phyloP scores from a whole-genome alignment of 2,888 invertebrate genomes.

The Cephus runcator region DNA sequence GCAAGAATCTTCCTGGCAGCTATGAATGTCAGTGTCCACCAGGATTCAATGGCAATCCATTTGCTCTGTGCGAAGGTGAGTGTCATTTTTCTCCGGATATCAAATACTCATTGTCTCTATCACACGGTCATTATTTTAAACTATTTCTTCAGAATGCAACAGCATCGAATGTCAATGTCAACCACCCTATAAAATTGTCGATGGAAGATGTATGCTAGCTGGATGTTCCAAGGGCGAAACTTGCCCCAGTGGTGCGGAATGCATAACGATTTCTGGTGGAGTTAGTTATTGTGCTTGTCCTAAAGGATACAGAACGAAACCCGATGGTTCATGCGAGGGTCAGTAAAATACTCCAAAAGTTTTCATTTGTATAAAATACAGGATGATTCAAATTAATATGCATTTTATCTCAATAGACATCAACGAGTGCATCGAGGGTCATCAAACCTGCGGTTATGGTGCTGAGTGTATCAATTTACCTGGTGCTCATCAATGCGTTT shows the following conservation, averaged over 20 bases:
- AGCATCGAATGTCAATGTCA: constrained; percentile 88
- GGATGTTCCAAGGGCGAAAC: constrained; percentile 84
- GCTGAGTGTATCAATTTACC: constrained; percentile 85
- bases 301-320: constrained; percentile 80
- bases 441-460: constrained; percentile 84
- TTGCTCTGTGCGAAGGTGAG: constrained; percentile 80
- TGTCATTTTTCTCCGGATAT: not conserved
- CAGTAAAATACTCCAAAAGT: constrained; percentile 11
- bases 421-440: constrained; percentile 83
- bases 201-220: constrained; percentile 85
- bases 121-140: not conserved
- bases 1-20: constrained; percentile 92
- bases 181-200: constrained; percentile 85
- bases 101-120: not conserved
- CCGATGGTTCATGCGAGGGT: constrained; percentile 83
- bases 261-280: constrained; percentile 88
- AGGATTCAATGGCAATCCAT: constrained; percentile 91
- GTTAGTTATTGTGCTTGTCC: constrained; percentile 95
- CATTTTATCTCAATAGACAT: constrained; percentile 69
- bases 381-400: constrained; percentile 19
- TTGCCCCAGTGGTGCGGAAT: constrained; percentile 89
- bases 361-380: constrained; percentile 29
- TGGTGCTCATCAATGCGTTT: constrained; percentile 83
- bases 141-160: constrained; percentile 72
- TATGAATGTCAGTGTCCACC: constrained; percentile 92